These are phyloP conservation scores for Chymomyza costata DNA, from an alignment of 1,140 invertebrate species.

Conservation along the genomic window DNA sequence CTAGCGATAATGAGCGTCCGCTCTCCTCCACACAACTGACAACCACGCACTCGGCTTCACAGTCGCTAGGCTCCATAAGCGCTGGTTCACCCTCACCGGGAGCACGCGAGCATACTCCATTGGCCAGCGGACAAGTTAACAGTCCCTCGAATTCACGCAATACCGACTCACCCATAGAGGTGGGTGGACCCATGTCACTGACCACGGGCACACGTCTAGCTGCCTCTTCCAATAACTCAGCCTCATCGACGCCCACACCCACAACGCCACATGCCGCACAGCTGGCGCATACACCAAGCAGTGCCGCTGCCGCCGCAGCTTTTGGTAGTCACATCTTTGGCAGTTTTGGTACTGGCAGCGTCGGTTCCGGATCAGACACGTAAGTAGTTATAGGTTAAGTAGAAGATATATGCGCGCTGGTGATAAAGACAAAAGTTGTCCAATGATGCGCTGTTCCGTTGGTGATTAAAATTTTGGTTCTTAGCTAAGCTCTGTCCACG, in stretches of 20 bases:
- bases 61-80: slow-evolving; percentile 73
- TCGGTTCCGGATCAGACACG: slow-evolving; percentile 53
- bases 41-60: slow-evolving; percentile 63
- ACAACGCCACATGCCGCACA: slow-evolving; percentile 49
- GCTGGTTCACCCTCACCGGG: slow-evolving; percentile 73
- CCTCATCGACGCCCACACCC: slow-evolving; percentile 56
- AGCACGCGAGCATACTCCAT: slow-evolving; percentile 53
- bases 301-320: slow-evolving; percentile 51
- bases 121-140: slow-evolving; percentile 42
- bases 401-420: too few species aligned
- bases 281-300: slow-evolving; percentile 34
- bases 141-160: slow-evolving; percentile 66
- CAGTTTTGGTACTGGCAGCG: slow-evolving; percentile 52
- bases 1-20: slow-evolving; percentile 69
- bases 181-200: slow-evolving; percentile 73
- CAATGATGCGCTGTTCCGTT: slow-evolving; percentile 31
- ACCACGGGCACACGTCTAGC: slow-evolving; percentile 46
- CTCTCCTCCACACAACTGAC: slow-evolving; percentile 68
- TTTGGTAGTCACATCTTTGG: slow-evolving; percentile 70
- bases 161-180: slow-evolving; percentile 75
- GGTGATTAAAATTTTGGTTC: slow-evolving; percentile 40
- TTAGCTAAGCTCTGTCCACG: slow-evolving; percentile 27
- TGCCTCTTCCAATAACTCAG: slow-evolving; percentile 46
- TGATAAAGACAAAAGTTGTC: slow-evolving; percentile 37
- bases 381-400: too few species aligned